These are phyloP conservation scores for Aphidius gifuensis DNA, from an alignment of 1,140 invertebrate species.

Conservation along the genomic window DNA sequence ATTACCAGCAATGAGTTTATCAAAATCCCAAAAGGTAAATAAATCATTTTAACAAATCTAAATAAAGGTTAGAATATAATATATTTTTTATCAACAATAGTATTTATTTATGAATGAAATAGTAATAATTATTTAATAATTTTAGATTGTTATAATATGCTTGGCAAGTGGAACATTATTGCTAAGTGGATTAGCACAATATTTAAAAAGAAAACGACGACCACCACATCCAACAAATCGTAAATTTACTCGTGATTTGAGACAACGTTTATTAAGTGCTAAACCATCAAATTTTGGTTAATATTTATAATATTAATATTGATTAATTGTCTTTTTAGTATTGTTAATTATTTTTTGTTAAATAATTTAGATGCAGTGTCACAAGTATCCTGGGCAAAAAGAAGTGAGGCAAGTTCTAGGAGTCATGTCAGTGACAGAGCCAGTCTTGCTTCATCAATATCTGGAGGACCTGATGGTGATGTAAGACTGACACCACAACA, in stretches of 20 bases:
- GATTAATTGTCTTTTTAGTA: not conserved
- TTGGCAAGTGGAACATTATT: constrained; percentile 47
- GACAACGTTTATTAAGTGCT: constrained; percentile 43
- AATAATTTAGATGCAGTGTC: constrained; percentile 44
- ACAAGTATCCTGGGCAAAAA: constrained; percentile 51
- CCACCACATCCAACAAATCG: constrained; percentile 41
- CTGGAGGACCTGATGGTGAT: constrained; percentile 46
- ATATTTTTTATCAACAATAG: too few relatives aligned
- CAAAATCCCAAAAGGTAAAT: constrained; percentile 50
- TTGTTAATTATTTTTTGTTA: not conserved
- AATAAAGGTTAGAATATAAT: constrained; percentile 12
- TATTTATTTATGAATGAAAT: constrained; percentile 14
- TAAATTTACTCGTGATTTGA: constrained; percentile 39
- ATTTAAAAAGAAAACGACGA: constrained; percentile 50
- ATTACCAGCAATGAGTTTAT: constrained; percentile 43
- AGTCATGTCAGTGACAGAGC: constrained; percentile 51
- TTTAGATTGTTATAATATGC: constrained; percentile 49
- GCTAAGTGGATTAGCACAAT: constrained; percentile 49
- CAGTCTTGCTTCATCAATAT: constrained; percentile 50
- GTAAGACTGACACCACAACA: constrained; percentile 51
- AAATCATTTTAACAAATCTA: not conserved
- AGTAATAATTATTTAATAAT: constrained; percentile 31
- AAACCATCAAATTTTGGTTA: constrained; percentile 52
- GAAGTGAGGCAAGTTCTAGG: constrained; percentile 49
- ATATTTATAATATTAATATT: constrained; percentile 1